phyloP scores from a whole-genome alignment of 1,140 invertebrate genomes.

The Matsumurasca onukii region DNA sequence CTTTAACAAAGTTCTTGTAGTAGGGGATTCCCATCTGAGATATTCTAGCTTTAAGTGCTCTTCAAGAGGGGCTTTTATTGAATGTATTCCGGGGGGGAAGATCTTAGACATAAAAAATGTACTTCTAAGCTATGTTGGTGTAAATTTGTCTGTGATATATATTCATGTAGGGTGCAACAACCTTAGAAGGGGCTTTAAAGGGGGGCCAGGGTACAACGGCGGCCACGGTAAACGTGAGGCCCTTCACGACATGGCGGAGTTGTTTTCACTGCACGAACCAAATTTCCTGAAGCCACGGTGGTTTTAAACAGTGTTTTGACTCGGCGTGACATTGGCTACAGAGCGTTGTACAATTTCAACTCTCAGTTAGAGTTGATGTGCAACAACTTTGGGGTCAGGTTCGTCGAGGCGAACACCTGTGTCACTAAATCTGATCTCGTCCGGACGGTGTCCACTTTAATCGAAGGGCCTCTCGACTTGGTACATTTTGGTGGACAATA shows the following conservation, averaged over 20 bases:
- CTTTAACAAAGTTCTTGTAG: neutral
- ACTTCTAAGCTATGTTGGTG: neutral
- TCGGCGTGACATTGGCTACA: neutral
- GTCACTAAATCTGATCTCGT: neutral
- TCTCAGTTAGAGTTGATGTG: neutral
- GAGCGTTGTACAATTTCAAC: neutral
- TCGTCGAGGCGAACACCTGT: neutral
- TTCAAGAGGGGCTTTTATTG: neutral
- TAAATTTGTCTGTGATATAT: neutral
- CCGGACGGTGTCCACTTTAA: slow-evolving; percentile 1
- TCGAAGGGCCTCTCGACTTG: neutral
- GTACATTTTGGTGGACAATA: neutral
- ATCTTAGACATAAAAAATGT: neutral
- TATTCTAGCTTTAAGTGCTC: neutral
- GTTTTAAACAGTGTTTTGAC: slow-evolving; percentile 8
- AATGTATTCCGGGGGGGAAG: neutral
- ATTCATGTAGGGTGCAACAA: neutral
- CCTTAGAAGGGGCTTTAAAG: neutral
- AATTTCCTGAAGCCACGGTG: neutral
- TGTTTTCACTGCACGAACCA: neutral
- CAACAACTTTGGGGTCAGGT: neutral
- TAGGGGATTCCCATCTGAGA: neutral
- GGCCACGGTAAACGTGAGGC: neutral
- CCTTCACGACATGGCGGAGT: neutral
- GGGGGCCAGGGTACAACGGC: neutral